Evolutionary conservation across 2,113 vertebrate species (phyloP).

Genomic region (Ictalurus furcatus): DNA sequence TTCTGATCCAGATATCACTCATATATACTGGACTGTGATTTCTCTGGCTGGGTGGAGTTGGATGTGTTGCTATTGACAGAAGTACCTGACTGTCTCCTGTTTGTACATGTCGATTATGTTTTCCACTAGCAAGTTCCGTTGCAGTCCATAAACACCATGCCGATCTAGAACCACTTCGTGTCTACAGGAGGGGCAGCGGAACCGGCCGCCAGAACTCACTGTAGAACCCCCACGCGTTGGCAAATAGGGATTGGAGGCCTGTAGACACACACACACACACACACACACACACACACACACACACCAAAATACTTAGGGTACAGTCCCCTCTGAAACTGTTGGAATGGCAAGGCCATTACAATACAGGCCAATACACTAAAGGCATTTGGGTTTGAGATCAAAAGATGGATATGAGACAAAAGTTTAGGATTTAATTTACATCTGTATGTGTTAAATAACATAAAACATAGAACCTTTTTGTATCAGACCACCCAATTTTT

Average conservation of each 20-base stretch:
- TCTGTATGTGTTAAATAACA: no score
- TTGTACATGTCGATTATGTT: constrained; percentile 99
- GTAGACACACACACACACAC: constrained; percentile 48
- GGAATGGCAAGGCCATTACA: no score
- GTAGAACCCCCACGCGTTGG: constrained; percentile 84
- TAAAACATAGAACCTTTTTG: no score
- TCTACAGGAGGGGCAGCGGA: constrained; percentile 92
- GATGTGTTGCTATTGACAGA: neutral
- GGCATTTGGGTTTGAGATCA: no score
- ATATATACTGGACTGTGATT: neutral
- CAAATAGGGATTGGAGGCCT: constrained; percentile 95
- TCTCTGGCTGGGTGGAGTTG: neutral
- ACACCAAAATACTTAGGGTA: neutral
- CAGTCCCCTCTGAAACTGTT: no score
- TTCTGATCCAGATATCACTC: neutral
- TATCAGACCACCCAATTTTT: no score
- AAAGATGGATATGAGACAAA: no score
- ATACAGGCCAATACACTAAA: no score
- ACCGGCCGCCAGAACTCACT: constrained; percentile 84
- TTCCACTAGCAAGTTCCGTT: constrained; percentile 95
- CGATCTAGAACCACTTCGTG: constrained; percentile 93
- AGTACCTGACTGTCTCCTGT: constrained; percentile 86
- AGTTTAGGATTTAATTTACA: no score
- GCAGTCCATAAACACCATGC: constrained; percentile 92
- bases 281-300: constrained; percentile 5